Evolutionary conservation across 2,113 vertebrate species (phyloP), one percentile per base, ranked within the genome.

Genomic region (Apodemus sylvaticus): DNA sequence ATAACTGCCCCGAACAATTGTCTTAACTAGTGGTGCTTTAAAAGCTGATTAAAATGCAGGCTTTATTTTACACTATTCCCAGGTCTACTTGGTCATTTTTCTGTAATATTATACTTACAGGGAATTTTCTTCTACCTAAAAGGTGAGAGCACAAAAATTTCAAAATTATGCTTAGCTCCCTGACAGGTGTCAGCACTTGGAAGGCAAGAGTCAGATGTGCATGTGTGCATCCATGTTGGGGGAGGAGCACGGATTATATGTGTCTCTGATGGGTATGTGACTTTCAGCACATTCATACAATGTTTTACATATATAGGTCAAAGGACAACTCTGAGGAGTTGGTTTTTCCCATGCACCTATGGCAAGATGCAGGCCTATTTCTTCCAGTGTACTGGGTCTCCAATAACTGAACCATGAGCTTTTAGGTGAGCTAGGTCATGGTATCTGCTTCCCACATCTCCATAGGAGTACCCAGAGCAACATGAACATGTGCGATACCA

Each of bases 11-110:
- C 96, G 90, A 90, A 68, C 97, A 97, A 98, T 98, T 98, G 97
- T 96, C 93, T 98, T 98, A 98, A 98, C 93, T 97, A 82, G 51
- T 92, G 93, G 68, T 97, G 97, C 98, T 98, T 97, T 88, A 97
- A 95, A 78, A 74, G 92, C 96, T 97, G 97, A 93, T 97, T 98
- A 97, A 95, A 96, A 97, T 97, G 92, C 6, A 22, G 34, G 58
- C 45, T 91, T 81, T 97, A 96, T 97, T 97, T 96, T 97, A 90
- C 4, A 89, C 81, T 93, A 70, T 53, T 86, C 71, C 34, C 1
- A 1, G 0, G 2, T 95, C 58, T 53, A 93, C 93, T 96, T 96
- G 97, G 89, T 93, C 96, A 96, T 96, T 97, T 97, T 90, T 93
- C 70, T 93, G 14, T 93, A 96, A 95, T 96, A 96, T 95, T 95